A percentile compares a stretch with the other conserved stretches of the same genome.
Conservation (phyloP, 2,113 vertebrate genomes). For the Microtus richardsoni region DNA sequence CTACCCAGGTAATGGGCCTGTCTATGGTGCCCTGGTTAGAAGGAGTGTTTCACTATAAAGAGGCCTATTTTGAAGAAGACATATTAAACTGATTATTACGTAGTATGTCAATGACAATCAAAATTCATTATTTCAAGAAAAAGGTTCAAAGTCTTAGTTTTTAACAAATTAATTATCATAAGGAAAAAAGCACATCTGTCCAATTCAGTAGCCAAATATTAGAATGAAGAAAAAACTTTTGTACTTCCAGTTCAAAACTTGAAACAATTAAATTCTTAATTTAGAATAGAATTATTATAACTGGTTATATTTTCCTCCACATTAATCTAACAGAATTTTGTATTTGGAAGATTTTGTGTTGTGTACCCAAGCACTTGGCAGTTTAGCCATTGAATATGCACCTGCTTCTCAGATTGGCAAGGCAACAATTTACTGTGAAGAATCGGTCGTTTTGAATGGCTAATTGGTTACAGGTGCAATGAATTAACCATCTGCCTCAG, state of each 20-base stretch:
- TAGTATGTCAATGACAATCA: slow-evolving; percentile 39
- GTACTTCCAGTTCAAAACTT: slow-evolving; percentile 70
- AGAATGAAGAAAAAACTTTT: not conserved
- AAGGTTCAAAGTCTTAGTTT: slow-evolving; percentile 55
- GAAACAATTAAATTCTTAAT: slow-evolving; percentile 77
- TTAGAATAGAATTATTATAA: slow-evolving; percentile 76
- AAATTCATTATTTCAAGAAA: slow-evolving; percentile 23
- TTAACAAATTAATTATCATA: slow-evolving; percentile 58
- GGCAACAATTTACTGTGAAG: slow-evolving; percentile 83
- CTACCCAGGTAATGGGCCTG: not conserved
- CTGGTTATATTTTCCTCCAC: slow-evolving; percentile 69
- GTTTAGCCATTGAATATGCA: slow-evolving; percentile 80
- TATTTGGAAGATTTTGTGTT: slow-evolving; percentile 80
- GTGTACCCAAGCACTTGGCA: slow-evolving; percentile 71
- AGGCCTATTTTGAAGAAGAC: not conserved
- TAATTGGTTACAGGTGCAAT: slow-evolving; percentile 89
- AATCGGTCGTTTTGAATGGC: slow-evolving; percentile 82
- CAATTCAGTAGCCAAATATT: slow-evolving; percentile 50
- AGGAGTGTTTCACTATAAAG: not conserved
- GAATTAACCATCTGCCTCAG: slow-evolving; percentile 81
- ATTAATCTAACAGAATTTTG: slow-evolving; percentile 77
- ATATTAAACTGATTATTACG: not conserved
- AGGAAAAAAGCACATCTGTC: slow-evolving; percentile 64
- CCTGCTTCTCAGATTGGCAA: slow-evolving; percentile 85
- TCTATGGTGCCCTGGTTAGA: not conserved